phyloP scores from a whole-genome alignment of 2,113 vertebrate species.

The Conger conger region DNA sequence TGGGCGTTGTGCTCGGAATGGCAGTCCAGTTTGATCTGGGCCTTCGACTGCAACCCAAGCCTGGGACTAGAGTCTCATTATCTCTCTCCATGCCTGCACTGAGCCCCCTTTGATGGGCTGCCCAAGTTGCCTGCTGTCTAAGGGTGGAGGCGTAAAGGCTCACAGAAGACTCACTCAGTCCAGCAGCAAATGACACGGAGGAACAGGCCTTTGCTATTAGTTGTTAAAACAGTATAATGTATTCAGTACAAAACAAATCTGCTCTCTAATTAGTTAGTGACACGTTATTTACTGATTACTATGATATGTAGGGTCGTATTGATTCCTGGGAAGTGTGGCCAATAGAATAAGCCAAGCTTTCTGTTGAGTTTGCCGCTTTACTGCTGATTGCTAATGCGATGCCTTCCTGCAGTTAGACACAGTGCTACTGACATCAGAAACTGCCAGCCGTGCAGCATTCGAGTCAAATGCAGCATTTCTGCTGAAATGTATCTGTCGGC shows the following conservation, averaged over 20 bases:
- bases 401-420: constrained; percentile 5
- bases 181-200: not conserved
- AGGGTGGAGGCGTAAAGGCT: not conserved
- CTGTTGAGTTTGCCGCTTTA: not conserved
- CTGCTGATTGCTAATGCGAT: not conserved
- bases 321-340: not conserved
- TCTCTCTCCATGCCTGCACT: constrained; percentile 16
- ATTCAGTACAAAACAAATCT: not conserved
- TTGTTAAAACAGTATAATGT: not conserved
- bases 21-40: constrained; percentile 10
- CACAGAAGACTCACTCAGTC: not conserved
- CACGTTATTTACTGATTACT: not conserved
- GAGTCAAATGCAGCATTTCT: no score
- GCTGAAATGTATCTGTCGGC: not conserved
- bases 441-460: not conserved
- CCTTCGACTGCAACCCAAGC: constrained; percentile 1
- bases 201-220: not conserved
- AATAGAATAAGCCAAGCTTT: not conserved
- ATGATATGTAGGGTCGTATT: not conserved
- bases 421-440: not conserved
- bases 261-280: not conserved
- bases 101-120: constrained; percentile 5
- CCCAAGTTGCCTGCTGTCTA: not conserved
- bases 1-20: not conserved
- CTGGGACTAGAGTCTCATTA: constrained; percentile 22